Evolutionary conservation across 2,797 vertebrate genomes (phyloP).

Genomic region (Pempheris klunzingeri): DNA sequence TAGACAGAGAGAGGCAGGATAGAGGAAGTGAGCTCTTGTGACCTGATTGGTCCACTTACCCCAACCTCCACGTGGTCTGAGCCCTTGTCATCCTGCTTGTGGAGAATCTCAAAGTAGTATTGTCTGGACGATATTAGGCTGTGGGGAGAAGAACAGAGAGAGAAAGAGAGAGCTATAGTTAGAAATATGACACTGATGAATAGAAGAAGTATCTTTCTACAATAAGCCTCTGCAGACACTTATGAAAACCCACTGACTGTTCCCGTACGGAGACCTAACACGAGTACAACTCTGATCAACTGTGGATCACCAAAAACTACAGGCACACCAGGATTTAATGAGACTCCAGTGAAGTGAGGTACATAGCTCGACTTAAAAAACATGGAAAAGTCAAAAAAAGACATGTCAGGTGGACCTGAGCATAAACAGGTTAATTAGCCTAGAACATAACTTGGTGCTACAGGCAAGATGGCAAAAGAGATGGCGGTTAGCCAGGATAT

Average conservation of each 20-base stretch:
- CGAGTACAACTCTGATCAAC: background rate
- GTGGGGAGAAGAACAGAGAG: constrained; percentile 7
- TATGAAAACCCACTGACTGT: background rate
- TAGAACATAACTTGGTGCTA: constrained; percentile 29
- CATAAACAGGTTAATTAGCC: constrained; percentile 48
- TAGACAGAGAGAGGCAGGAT: background rate
- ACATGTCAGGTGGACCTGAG: constrained; percentile 14
- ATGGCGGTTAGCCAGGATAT: constrained; percentile 40
- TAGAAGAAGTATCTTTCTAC: too few species aligned
- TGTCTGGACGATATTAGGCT: constrained; percentile 92
- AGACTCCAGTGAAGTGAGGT: background rate
- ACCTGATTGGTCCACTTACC: constrained; percentile 84
- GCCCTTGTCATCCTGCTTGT: constrained; percentile 97
- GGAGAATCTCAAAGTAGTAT: constrained; percentile 98
- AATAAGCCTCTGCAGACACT: background rate
- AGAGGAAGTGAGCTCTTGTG: background rate
- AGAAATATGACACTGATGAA: constrained; percentile 15
- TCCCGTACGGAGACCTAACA: background rate
- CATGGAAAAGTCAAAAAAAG: constrained; percentile 32
- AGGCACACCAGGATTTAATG: background rate
- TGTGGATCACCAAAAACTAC: background rate
- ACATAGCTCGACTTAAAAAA: constrained; percentile 39
- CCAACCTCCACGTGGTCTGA: constrained; percentile 98
- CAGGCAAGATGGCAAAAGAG: constrained; percentile 32
- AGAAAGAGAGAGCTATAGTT: constrained; percentile 39